Percentiles rank a stretch among this genome's conserved stretches.
phyloP scores from a whole-genome alignment of 2,797 vertebrate species.

The Parauchenoglanis ngamensis region DNA sequence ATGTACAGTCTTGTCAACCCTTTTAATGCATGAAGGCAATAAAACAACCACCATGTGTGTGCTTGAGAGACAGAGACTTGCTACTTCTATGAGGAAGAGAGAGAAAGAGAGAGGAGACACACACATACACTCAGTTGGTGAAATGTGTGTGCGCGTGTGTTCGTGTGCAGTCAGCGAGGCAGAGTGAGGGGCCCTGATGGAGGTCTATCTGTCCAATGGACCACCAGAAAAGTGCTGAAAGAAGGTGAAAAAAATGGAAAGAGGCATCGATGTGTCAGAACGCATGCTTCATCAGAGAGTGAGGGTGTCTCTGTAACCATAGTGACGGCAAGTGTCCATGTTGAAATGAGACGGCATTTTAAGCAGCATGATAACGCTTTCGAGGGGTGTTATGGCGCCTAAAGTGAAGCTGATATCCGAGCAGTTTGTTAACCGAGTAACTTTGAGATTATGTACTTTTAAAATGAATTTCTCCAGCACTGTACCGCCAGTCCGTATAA shows the following conservation, averaged over 20 bases:
- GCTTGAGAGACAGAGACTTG: slow-evolving; percentile 32
- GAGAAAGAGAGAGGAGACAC: background rate
- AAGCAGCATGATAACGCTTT: background rate
- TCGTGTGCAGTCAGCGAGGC: slow-evolving; percentile 69
- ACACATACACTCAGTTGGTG: background rate
- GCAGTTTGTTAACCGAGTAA: background rate
- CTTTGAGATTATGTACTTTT: background rate
- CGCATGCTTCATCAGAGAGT: background rate
- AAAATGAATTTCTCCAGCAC: background rate
- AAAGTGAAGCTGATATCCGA: background rate
- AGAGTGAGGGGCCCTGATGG: slow-evolving; percentile 81
- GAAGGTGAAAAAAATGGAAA: slow-evolving; percentile 18
- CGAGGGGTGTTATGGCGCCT: background rate
- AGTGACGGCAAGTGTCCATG: background rate
- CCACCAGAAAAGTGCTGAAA: slow-evolving; percentile 76
- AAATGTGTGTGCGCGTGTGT: slow-evolving; percentile 37
- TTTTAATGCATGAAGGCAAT: slow-evolving; percentile 29
- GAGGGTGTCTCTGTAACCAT: slow-evolving; percentile 8
- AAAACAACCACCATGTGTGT: slow-evolving; percentile 35
- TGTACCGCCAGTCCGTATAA: background rate
- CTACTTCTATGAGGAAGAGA: slow-evolving; percentile 26
- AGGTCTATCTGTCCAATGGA: slow-evolving; percentile 71
- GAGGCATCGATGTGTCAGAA: slow-evolving; percentile 4
- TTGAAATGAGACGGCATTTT: background rate
- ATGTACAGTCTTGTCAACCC: slow-evolving; percentile 35